Conservation (phyloP, 2,113 vertebrate species). For the Hippocampus zosterae region DNA sequence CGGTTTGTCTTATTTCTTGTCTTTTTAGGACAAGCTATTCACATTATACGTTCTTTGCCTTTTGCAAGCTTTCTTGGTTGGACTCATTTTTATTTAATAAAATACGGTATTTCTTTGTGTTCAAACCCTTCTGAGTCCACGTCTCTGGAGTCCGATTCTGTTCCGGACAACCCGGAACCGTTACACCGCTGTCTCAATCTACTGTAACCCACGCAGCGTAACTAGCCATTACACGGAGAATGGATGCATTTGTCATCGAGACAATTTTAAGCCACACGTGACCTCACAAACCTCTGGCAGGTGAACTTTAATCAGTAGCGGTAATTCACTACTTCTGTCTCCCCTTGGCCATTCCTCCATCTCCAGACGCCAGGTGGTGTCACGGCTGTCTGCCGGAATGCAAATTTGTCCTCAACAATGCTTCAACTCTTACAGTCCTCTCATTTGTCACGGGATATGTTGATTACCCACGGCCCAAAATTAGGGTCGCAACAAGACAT, state of each 20-base stretch:
- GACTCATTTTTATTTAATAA: too few relatives aligned
- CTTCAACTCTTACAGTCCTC: slow-evolving; percentile 57
- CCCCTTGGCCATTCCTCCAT: slow-evolving; percentile 32
- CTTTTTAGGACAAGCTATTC: too few relatives aligned
- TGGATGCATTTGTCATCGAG: slow-evolving; percentile 17
- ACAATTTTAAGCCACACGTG: slow-evolving; percentile 1
- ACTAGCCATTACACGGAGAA: slow-evolving; percentile 30
- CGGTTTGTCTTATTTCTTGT: too few relatives aligned
- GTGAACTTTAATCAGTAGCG: slow-evolving; percentile 3
- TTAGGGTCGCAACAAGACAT: slow-evolving; percentile 74
- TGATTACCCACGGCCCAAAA: slow-evolving; percentile 75
- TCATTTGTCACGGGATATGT: slow-evolving; percentile 74
- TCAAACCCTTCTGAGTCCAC: too few relatives aligned
- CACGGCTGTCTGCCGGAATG: slow-evolving; percentile 68
- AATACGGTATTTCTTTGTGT: too few relatives aligned
- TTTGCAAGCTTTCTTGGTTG: too few relatives aligned
- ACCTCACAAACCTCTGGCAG: slow-evolving; percentile 2
- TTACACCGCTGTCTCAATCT: slow-evolving; percentile 9
- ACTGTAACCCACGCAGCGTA: slow-evolving; percentile 16
- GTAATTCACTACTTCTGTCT: slow-evolving; percentile 47
- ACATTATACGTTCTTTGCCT: too few relatives aligned
- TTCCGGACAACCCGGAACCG: too few relatives aligned
- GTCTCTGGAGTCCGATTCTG: too few relatives aligned
- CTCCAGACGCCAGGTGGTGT: slow-evolving; percentile 75
- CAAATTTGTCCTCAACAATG: slow-evolving; percentile 67